These are phyloP conservation scores for Arvicanthis niloticus DNA, from an alignment of 2,113 vertebrate genomes.

Conservation along the genomic window DNA sequence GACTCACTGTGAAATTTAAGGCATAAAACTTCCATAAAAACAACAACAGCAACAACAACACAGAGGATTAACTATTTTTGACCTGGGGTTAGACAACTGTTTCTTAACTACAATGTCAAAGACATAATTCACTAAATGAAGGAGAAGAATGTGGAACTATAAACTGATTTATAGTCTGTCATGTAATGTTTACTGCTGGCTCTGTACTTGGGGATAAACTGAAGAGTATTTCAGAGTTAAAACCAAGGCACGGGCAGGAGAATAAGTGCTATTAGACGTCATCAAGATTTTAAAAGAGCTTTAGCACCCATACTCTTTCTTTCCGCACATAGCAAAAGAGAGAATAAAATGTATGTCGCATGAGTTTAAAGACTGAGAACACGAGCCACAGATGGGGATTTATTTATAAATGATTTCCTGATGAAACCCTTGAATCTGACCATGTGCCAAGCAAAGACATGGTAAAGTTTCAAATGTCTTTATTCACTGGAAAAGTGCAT, in stretches of 20 bases:
- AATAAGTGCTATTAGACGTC: not conserved
- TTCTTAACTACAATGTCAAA: not conserved
- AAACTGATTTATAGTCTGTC: not conserved
- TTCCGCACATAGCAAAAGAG: not conserved
- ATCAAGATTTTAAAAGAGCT: not conserved
- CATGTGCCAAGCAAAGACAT: not conserved
- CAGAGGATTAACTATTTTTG: not conserved
- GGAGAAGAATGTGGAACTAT: not conserved
- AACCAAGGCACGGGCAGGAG: not conserved
- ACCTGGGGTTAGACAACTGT: not conserved
- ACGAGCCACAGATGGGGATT: no score
- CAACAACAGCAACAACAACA: not conserved
- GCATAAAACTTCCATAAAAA: not conserved
- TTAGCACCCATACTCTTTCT: not conserved
- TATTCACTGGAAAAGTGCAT: not conserved
- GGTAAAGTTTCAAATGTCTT: not conserved
- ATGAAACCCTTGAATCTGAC: not conserved
- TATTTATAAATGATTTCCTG: not conserved
- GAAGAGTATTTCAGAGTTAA: not conserved
- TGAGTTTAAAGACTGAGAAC: not conserved
- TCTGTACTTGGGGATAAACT: not conserved
- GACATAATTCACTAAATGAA: not conserved
- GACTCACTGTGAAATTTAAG: not conserved
- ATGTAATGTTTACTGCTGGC: not conserved
- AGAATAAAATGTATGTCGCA: not conserved